Base-by-base conservation (phyloP, 1,140 invertebrate genomes). In the Hestina assimilis region DNA sequence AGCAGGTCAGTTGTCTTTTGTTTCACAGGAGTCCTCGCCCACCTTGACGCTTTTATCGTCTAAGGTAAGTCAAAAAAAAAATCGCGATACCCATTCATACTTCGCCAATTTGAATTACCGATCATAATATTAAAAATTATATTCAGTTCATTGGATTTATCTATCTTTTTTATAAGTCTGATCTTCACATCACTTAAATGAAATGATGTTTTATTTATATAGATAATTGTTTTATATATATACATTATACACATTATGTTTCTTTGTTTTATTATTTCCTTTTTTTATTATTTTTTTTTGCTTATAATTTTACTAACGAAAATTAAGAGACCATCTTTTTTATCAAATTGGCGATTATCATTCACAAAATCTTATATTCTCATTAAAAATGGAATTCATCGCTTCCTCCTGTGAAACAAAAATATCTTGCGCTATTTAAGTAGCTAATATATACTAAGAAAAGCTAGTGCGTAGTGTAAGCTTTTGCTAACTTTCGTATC, bases 1-100 rank as follows among this genome's bases (percentile, higher is more conserved):
- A 81, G 77, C 77, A 83, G 79, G 81, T 70, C 67, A 75, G 69
- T 79, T 82, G 75, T 83, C 82, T 87, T 88, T 89, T 81, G 77
- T 83, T 82, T 90, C 91, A 60, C 91, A 92, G 92, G 91, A 91
- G 89, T 92, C 91, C 64, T 91, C 91, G 70, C 91, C 92, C 69
- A 92, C 91, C 84, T 90, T 92, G 89, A 92, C 91, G 83, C 89
- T 92, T 73, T 90, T 92, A 87, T 92, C 91, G 84, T 92, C 91
- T 78, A 92, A 92, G 90, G 92, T 92, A 91, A 92, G 91, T 91
- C 61, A 55, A 60, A 54, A 64, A 66, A 67, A 68, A 60, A 59
- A 59, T 66, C 65, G 69, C 57, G 63, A 45, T 24, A 50, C 24
- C 41, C 51, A 52, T 40, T 21, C 20, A 54, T 26, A 56, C 46